Evolutionary conservation across 2,113 vertebrate genomes (phyloP).

Genomic region (Sphaerodactylus townsendi): DNA sequence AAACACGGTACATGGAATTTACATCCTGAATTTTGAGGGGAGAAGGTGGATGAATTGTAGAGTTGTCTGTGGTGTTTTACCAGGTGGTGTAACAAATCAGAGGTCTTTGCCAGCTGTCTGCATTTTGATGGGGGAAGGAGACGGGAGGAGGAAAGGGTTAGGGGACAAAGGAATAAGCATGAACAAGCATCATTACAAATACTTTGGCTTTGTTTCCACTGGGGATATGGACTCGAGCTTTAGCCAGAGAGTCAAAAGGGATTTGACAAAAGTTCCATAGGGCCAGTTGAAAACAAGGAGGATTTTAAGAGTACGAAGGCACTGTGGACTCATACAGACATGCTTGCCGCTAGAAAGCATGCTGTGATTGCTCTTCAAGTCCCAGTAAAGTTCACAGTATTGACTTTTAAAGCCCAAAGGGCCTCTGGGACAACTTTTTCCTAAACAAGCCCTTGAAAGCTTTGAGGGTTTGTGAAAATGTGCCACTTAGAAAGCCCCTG

Average conservation of each 20-base stretch:
- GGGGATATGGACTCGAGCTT: too few species aligned
- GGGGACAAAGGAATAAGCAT: too few species aligned
- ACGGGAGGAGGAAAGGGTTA: background rate
- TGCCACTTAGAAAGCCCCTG: background rate
- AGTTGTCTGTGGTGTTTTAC: background rate
- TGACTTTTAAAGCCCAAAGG: background rate
- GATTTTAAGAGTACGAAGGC: background rate
- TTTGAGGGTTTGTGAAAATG: background rate
- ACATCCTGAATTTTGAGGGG: background rate
- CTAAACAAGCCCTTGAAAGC: background rate
- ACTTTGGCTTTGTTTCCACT: too few species aligned
- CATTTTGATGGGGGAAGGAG: background rate
- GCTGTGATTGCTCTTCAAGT: background rate
- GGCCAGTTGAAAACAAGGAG: background rate
- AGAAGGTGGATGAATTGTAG: background rate
- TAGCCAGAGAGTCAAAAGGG: too few species aligned
- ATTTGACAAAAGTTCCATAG: background rate
- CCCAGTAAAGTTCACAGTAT: background rate
- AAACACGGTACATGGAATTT: too few species aligned
- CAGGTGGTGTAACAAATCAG: background rate
- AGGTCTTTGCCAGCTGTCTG: background rate
- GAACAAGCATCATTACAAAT: too few species aligned
- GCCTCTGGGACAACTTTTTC: background rate
- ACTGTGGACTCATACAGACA: background rate
- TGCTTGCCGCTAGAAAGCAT: background rate